phyloP scores from a whole-genome alignment of 2,113 vertebrate genomes.

The Mustela nigripes region DNA sequence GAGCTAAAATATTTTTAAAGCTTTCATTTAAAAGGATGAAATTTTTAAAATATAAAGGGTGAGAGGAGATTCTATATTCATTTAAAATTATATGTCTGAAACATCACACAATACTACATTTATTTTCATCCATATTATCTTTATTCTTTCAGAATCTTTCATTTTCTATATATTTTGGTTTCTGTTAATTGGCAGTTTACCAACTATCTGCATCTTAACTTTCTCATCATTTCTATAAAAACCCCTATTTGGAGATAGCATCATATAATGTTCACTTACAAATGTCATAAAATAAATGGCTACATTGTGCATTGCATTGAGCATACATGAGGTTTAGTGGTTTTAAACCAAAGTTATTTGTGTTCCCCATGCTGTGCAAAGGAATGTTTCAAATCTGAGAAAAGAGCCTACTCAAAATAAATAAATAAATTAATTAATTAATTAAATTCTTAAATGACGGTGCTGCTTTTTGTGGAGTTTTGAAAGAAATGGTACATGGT shows the following conservation, averaged over 20 bases:
- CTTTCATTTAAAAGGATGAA: slow-evolving; percentile 1
- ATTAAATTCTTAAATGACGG: slow-evolving; percentile 38
- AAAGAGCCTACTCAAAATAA: not conserved
- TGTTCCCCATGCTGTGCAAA: not conserved
- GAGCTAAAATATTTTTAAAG: not conserved
- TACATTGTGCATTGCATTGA: not conserved
- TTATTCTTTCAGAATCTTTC: not conserved
- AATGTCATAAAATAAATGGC: slow-evolving; percentile 33
- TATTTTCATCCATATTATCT: slow-evolving; percentile 35
- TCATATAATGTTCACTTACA: not conserved
- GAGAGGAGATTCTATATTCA: not conserved
- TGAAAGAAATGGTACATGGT: not conserved
- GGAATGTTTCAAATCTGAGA: not conserved
- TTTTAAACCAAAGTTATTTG: slow-evolving; percentile 37
- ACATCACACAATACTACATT: not conserved
- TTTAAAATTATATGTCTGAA: slow-evolving; percentile 12
- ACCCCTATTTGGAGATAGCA: not conserved
- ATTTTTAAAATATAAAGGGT: slow-evolving; percentile 11
- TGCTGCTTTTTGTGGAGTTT: not conserved
- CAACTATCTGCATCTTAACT: not conserved
- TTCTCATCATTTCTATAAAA: slow-evolving; percentile 17
- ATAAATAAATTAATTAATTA: not conserved
- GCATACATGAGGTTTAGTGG: not conserved
- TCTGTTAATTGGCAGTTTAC: slow-evolving; percentile 43
- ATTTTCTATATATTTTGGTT: not conserved